Conservation (phyloP, 2,113 vertebrate genomes). For the Eonycteris spelaea region DNA sequence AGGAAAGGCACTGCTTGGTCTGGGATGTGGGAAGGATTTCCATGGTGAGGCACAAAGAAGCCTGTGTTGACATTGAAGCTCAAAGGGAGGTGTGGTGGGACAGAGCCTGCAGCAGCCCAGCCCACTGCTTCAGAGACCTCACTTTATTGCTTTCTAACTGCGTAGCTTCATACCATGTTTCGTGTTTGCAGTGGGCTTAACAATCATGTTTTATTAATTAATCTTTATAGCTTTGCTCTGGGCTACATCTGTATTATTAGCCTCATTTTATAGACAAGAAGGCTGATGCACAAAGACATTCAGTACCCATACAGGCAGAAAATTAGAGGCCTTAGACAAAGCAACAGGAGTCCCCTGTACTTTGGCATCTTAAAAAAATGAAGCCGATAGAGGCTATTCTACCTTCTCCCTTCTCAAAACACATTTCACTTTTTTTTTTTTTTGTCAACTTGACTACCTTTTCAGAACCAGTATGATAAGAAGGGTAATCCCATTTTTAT, state of each 20-base stretch:
- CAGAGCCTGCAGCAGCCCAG: background rate
- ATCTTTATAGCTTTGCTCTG: conserved; percentile 49
- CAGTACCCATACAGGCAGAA: background rate
- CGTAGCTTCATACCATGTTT: conserved; percentile 16
- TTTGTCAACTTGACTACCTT: conserved; percentile 30
- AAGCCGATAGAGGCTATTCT: background rate
- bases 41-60: background rate
- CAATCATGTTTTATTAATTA: conserved; percentile 71
- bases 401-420: background rate
- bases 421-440: background rate
- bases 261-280: conserved; percentile 44
- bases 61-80: background rate
- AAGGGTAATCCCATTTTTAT: conserved; percentile 71
- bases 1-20: background rate
- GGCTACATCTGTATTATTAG: conserved; percentile 51
- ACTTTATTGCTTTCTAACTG: conserved; percentile 30
- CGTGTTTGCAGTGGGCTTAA: conserved; percentile 39
- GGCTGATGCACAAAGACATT: background rate
- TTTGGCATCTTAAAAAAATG: background rate
- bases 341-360: background rate
- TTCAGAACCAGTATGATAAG: conserved; percentile 36
- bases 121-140: background rate
- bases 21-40: background rate
- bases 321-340: background rate
- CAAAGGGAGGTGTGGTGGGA: background rate